phyloP scores from a whole-genome alignment of 2,797 vertebrate species.

The Dendrocincla tyrannina region DNA sequence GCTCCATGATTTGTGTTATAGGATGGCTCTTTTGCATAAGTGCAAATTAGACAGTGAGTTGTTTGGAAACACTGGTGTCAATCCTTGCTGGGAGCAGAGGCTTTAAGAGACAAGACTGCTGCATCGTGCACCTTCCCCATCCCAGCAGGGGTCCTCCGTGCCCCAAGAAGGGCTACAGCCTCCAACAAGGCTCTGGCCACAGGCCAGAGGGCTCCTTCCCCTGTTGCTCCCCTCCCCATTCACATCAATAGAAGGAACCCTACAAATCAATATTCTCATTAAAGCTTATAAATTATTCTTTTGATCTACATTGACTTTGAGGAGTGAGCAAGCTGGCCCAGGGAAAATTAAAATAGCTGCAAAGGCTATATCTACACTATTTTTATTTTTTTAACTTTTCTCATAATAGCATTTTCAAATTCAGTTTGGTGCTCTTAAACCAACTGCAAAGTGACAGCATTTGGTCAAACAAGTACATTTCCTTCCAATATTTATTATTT shows the following conservation, averaged over 20 bases:
- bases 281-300: constrained; percentile 48
- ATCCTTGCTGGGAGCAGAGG: background rate
- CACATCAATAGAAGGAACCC: background rate
- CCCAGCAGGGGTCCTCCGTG: rapidly evolving
- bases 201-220: background rate
- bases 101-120: background rate
- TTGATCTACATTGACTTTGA: background rate
- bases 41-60: constrained; percentile 43
- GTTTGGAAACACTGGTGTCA: constrained; percentile 50
- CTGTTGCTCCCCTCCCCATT: rapidly evolving
- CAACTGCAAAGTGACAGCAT: background rate
- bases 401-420: constrained; percentile 1
- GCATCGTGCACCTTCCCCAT: background rate
- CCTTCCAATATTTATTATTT: background rate
- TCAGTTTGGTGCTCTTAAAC: background rate
- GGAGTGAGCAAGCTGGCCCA: background rate
- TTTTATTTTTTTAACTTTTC: background rate
- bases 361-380: background rate
- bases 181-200: background rate
- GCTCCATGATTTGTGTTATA: constrained; percentile 47
- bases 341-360: background rate
- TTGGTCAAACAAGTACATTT: background rate
- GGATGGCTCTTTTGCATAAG: constrained; percentile 25
- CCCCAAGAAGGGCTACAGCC: background rate
- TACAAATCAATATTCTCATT: constrained; percentile 4